phyloP scores from a whole-genome alignment of 2,113 vertebrate species.

The Petaurus breviceps region DNA sequence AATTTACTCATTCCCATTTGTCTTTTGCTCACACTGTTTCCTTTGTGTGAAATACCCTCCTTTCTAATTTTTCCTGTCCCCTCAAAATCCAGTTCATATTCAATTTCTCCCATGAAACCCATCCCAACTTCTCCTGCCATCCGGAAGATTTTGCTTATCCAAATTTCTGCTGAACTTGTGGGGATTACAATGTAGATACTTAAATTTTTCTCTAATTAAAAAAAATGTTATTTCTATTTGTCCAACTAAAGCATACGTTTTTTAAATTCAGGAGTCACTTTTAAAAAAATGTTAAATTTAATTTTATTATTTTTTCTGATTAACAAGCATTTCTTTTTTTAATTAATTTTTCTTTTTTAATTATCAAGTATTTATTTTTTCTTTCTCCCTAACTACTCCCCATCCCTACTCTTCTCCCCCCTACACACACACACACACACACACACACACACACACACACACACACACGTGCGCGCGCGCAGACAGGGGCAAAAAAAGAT shows the following conservation, averaged over 20 bases:
- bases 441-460: too few species aligned
- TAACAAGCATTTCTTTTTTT: not conserved
- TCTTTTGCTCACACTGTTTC: not conserved
- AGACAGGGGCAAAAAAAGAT: not conserved
- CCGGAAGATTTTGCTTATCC: not conserved
- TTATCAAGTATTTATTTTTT: not conserved
- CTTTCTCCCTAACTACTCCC: not conserved
- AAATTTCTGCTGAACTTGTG: not conserved
- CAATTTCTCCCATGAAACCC: not conserved
- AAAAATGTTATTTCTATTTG: not conserved
- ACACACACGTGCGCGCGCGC: too few species aligned
- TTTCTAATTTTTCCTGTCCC: not conserved
- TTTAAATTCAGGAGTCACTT: not conserved
- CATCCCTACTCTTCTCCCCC: too few species aligned
- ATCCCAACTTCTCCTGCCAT: not conserved
- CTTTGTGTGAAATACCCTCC: not conserved
- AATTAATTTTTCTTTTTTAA: not conserved
- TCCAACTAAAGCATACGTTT: too few species aligned
- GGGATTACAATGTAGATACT: not conserved
- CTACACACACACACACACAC: too few species aligned
- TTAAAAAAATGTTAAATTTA: not conserved
- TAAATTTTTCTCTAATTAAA: not conserved
- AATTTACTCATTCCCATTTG: not conserved
- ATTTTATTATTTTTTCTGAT: not conserved
- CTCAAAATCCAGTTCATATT: not conserved